Conservation (phyloP, 2,113 vertebrate species). For the Suncus etruscus region DNA sequence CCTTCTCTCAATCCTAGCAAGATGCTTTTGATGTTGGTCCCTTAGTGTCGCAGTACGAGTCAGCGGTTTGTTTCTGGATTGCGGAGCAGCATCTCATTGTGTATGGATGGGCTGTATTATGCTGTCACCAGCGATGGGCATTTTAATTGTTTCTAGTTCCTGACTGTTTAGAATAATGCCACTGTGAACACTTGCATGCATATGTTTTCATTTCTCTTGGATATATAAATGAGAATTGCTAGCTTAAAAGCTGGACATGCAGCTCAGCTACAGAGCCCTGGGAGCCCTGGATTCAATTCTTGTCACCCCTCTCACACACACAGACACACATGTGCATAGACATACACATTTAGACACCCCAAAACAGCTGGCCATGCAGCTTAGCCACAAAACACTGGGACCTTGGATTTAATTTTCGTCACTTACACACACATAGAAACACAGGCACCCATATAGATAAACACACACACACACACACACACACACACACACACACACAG, state of each 20-base stretch:
- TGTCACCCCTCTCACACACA: too few species aligned
- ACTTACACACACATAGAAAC: too few species aligned
- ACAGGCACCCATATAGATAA: too few species aligned
- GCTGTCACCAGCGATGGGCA: neutral
- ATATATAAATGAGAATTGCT: neutral
- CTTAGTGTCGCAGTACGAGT: neutral
- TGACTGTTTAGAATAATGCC: neutral
- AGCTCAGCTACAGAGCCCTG: too few species aligned
- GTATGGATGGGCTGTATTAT: neutral
- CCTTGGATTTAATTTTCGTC: too few species aligned
- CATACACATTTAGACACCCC: too few species aligned
- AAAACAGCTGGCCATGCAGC: too few species aligned
- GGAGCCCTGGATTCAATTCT: too few species aligned
- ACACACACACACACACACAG: too few species aligned
- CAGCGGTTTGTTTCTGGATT: neutral
- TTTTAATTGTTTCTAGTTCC: slow-evolving; percentile 24
- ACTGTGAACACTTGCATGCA: neutral
- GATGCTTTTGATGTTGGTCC: neutral
- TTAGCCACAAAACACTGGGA: too few species aligned
- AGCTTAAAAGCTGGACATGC: neutral
- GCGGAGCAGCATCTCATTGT: neutral
- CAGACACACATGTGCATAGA: too few species aligned
- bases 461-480: too few species aligned
- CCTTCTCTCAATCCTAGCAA: neutral
- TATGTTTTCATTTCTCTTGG: neutral